Percentiles rank a stretch among this genome's conserved stretches.
phyloP scores from a whole-genome alignment of 2,888 invertebrate genomes.

The Rhingia campestris region DNA sequence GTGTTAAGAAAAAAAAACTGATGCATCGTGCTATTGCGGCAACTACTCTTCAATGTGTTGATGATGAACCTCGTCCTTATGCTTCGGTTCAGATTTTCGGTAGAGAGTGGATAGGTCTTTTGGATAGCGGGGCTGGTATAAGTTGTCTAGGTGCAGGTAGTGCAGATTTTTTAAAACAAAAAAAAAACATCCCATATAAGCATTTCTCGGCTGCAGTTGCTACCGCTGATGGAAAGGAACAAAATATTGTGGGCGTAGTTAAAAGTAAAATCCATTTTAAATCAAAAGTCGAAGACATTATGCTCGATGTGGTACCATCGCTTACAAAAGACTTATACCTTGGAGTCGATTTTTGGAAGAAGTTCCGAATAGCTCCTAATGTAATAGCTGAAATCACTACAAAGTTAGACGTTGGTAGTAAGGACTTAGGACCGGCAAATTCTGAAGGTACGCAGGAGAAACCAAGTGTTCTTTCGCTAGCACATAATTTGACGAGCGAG shows the following conservation, averaged over 20 bases:
- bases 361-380: too few relatives aligned
- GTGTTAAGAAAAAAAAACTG: too few relatives aligned
- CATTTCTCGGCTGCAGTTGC: neutral
- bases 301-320: too few relatives aligned
- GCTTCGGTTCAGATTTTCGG: neutral
- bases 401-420: too few relatives aligned
- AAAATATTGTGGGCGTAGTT: neutral
- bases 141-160: neutral
- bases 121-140: neutral
- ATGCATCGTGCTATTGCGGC: neutral
- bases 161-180: neutral
- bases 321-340: too few relatives aligned
- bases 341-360: too few relatives aligned
- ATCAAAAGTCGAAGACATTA: too few relatives aligned
- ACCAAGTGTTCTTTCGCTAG: too few relatives aligned
- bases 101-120: neutral
- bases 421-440: too few relatives aligned
- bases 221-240: neutral
- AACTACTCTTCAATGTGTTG: neutral
- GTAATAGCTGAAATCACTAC: neutral
- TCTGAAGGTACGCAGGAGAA: too few relatives aligned
- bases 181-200: neutral
- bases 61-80: neutral
- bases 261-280: too few relatives aligned
- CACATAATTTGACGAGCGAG: too few relatives aligned